A percentile compares a stretch with the other conserved stretches of the same genome.
phyloP scores from a whole-genome alignment of 2,797 vertebrate genomes.

The Acanthiza pusilla region DNA sequence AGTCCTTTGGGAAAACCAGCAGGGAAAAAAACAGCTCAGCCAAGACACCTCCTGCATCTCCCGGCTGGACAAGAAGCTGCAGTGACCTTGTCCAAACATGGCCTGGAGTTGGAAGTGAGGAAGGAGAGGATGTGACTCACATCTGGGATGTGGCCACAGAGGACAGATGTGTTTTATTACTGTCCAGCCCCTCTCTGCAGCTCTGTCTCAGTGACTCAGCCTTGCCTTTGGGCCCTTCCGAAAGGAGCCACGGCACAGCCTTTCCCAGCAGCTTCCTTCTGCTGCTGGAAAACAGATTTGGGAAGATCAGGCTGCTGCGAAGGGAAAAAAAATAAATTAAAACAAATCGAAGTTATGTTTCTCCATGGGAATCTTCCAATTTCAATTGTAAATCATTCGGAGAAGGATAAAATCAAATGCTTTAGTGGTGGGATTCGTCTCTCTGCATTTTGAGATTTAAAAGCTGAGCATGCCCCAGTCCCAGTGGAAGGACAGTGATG shows the following conservation, averaged over 20 bases:
- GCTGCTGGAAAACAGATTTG: not conserved
- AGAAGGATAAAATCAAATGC: not conserved
- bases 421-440: not conserved
- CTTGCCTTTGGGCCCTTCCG: not conserved
- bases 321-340: not conserved
- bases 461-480: not conserved
- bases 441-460: not conserved
- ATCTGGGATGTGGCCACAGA: not conserved
- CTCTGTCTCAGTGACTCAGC: not conserved
- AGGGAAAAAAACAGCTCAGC: not conserved
- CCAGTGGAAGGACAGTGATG: not conserved
- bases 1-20: not conserved
- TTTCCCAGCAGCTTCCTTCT: not conserved
- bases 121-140: constrained; percentile 29
- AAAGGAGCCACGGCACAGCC: not conserved
- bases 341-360: not conserved
- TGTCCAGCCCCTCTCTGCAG: not conserved
- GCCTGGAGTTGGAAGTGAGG: not conserved
- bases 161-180: constrained; percentile 18
- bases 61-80: not conserved
- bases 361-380: not conserved
- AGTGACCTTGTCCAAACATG: not conserved
- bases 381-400: not conserved
- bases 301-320: constrained; percentile 1
- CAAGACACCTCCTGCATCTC: not conserved